phyloP scores from a whole-genome alignment of 2,888 invertebrate genomes.

The Aspidiotus rigidus region DNA sequence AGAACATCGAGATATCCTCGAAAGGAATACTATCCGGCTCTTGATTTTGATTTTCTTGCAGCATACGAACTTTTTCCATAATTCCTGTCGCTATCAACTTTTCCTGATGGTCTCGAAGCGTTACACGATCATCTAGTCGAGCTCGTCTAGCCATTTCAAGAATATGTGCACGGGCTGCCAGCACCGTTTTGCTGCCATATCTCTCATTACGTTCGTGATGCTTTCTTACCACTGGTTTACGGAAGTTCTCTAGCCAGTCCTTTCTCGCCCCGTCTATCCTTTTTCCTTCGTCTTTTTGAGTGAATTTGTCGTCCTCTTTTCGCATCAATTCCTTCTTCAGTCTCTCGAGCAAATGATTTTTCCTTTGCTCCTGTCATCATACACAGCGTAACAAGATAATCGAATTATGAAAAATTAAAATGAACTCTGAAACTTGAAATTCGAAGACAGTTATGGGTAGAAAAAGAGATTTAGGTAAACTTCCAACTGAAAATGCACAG shows the following conservation, averaged over 20 bases:
- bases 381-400: not conserved
- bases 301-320: not conserved
- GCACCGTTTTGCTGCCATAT: no score
- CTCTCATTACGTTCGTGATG: no score
- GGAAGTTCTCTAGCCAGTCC: no score
- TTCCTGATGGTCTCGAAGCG: slow-evolving; percentile 2
- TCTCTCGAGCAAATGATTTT: slow-evolving; percentile 16
- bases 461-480: no score
- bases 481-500: no score
- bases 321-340: slow-evolving; percentile 12
- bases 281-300: not conserved
- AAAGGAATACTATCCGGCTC: slow-evolving; percentile 53
- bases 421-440: not conserved
- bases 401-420: not conserved
- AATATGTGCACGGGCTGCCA: no score
- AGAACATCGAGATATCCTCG: slow-evolving; percentile 74
- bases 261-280: no score
- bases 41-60: slow-evolving; percentile 41
- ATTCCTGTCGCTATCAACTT: slow-evolving; percentile 22
- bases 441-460: no score
- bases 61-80: slow-evolving; percentile 27
- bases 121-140: no score
- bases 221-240: no score
- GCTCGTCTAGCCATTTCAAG: no score
- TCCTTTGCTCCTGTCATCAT: slow-evolving; percentile 18